phyloP scores from a whole-genome alignment of 2,113 vertebrate species.

The Vulpes ferrilata region DNA sequence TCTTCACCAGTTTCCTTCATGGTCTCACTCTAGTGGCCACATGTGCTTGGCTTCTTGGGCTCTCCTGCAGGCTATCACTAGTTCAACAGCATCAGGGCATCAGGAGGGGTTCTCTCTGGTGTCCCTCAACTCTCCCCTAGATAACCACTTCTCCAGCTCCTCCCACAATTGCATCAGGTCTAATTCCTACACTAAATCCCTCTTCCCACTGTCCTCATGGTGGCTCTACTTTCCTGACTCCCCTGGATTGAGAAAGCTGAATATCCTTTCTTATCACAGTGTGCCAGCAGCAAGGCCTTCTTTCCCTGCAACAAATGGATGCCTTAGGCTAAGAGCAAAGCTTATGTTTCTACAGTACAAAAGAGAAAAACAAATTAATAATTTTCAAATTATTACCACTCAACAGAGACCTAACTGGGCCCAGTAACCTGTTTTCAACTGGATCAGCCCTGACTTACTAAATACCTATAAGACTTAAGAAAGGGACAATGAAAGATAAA shows the following conservation, averaged over 20 bases:
- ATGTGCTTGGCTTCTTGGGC: neutral
- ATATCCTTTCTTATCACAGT: neutral
- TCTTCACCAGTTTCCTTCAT: too few relatives aligned
- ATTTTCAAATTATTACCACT: neutral
- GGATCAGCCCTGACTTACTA: constrained; percentile 76
- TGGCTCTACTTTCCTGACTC: neutral
- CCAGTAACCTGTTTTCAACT: constrained; percentile 75
- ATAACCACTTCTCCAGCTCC: neutral
- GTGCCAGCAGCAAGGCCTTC: neutral
- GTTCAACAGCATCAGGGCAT: neutral
- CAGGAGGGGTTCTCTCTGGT: neutral
- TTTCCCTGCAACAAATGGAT: neutral
- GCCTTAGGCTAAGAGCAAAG: constrained; percentile 54
- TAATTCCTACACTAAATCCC: neutral
- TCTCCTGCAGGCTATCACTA: neutral
- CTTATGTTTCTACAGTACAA: neutral
- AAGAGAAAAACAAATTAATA: neutral
- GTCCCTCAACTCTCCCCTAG: neutral
- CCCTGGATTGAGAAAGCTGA: neutral
- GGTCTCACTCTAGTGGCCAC: neutral
- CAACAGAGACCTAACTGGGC: neutral
- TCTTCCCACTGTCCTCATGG: neutral
- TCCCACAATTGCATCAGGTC: neutral
- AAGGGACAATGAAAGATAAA: constrained; percentile 16
- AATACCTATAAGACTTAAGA: constrained; percentile 73